These are phyloP conservation scores for Neogobius melanostomus DNA, from an alignment of 2,113 vertebrate species.

Conservation along the genomic window DNA sequence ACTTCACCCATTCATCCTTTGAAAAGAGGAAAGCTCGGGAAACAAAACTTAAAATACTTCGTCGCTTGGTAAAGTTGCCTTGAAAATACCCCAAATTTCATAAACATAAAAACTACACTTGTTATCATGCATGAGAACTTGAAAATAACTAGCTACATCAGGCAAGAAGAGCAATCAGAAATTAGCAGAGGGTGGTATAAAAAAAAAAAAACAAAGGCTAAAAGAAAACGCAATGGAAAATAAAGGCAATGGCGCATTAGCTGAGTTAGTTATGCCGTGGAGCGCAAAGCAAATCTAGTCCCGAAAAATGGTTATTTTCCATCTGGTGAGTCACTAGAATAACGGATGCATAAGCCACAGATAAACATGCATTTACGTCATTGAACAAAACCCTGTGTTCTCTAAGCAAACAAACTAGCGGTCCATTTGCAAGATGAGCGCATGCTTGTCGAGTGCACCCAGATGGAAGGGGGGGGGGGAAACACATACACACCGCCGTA, in stretches of 20 bases:
- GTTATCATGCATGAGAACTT: conserved; percentile 60
- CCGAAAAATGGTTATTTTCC: conserved; percentile 2
- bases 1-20: conserved; percentile 12
- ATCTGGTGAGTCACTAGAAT: conserved; percentile 32
- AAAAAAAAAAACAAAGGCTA: background rate
- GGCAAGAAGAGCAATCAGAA: conserved; percentile 42
- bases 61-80: background rate
- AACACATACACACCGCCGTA: conserved; percentile 19
- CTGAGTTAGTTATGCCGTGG: conserved; percentile 8
- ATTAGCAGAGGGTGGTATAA: conserved; percentile 8
- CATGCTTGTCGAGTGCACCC: conserved; percentile 42
- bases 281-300: conserved; percentile 6
- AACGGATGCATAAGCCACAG: conserved; percentile 46
- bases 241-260: conserved; percentile 14
- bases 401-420: conserved; percentile 21
- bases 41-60: conserved; percentile 12
- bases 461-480: background rate
- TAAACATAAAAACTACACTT: conserved; percentile 34
- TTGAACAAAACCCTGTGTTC: conserved; percentile 40
- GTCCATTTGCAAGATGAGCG: conserved; percentile 23
- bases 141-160: conserved; percentile 38
- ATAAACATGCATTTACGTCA: conserved; percentile 60
- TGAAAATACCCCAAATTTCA: conserved; percentile 20
- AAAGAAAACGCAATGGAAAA: conserved; percentile 24
- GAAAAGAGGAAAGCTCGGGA: conserved; percentile 15